phyloP scores from a whole-genome alignment of 1,140 invertebrate genomes.

The Rhagoletis pomonella region DNA sequence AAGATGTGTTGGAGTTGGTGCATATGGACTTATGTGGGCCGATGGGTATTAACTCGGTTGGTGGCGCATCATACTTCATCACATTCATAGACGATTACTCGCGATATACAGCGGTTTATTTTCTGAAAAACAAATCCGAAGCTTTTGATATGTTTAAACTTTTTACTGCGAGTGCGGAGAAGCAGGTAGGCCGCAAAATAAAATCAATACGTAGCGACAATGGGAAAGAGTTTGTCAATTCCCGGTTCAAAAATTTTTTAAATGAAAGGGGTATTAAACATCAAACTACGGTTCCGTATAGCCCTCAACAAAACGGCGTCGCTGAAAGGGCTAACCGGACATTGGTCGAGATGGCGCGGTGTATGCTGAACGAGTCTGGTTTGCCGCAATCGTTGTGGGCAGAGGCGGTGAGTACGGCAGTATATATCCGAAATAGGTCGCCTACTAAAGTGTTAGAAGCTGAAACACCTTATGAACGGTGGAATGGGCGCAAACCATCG shows the following conservation, averaged over 20 bases:
- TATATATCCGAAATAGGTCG: too few species aligned
- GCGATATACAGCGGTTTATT: too few species aligned
- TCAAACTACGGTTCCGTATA: too few species aligned
- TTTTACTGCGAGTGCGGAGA: conserved; percentile 56
- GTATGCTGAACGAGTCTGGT: too few species aligned
- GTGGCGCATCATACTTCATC: conserved; percentile 65
- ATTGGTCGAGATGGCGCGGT: too few species aligned
- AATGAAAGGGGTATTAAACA: too few species aligned
- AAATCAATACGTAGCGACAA: conserved; percentile 71
- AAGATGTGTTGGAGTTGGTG: conserved; percentile 32
- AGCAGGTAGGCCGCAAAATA: conserved; percentile 63
- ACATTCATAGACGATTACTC: conserved; percentile 65
- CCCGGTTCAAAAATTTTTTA: too few species aligned
- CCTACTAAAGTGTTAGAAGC: too few species aligned
- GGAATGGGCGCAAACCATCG: conserved; percentile 61
- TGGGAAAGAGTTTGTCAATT: conserved; percentile 72
- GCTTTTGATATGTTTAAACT: conserved; percentile 55
- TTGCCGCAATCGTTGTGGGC: too few species aligned
- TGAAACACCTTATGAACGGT: conserved; percentile 55
- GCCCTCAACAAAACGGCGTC: too few species aligned
- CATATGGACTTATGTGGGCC: conserved; percentile 68
- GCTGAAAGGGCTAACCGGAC: too few species aligned
- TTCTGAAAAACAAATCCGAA: conserved; percentile 53
- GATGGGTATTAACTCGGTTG: conserved; percentile 61
- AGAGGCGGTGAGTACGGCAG: too few species aligned